Evolutionary conservation across 2,797 vertebrate species (phyloP).

Genomic region (Melanotaenia trifasciata): DNA sequence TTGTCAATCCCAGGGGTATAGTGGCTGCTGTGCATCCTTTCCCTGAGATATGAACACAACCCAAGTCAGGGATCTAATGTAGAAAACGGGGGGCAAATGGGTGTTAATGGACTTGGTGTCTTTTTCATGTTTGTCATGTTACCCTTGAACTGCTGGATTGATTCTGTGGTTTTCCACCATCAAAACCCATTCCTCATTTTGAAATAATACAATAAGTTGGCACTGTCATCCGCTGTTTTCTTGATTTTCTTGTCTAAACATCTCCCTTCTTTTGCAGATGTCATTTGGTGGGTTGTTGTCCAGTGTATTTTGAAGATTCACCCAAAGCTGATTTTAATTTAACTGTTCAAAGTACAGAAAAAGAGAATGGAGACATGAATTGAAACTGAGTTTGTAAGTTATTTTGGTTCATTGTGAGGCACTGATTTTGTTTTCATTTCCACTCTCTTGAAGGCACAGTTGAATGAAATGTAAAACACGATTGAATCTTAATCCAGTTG

Average conservation of each 20-base stretch:
- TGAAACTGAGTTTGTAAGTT: slow-evolving; percentile 41
- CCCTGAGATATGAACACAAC: slow-evolving; percentile 69
- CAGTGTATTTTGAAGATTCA: slow-evolving; percentile 18
- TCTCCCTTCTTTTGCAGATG: slow-evolving; percentile 29
- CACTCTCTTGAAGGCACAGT: slow-evolving; percentile 7
- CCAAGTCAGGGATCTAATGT: slow-evolving; percentile 49
- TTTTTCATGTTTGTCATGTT: slow-evolving; percentile 56
- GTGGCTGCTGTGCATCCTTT: slow-evolving; percentile 84
- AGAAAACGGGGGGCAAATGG: slow-evolving; percentile 41
- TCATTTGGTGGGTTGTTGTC: slow-evolving; percentile 7
- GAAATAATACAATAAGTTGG: slow-evolving; percentile 26
- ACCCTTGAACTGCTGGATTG: slow-evolving; percentile 50
- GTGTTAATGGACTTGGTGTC: slow-evolving; percentile 52
- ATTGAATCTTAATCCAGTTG: slow-evolving; percentile 14
- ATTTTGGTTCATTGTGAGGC: slow-evolving; percentile 58
- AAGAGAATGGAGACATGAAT: slow-evolving; percentile 30
- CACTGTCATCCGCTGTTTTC: slow-evolving; percentile 37
- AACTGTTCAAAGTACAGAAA: background rate
- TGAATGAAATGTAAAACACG: slow-evolving; percentile 34
- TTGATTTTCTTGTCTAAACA: slow-evolving; percentile 4
- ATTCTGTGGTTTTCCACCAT: slow-evolving; percentile 39
- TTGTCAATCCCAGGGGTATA: slow-evolving; percentile 68
- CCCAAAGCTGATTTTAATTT: slow-evolving; percentile 12
- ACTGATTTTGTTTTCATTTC: slow-evolving; percentile 58
- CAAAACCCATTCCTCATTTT: slow-evolving; percentile 52